Conservation (phyloP, 2,113 vertebrate genomes). For the Leucosticte australis region DNA sequence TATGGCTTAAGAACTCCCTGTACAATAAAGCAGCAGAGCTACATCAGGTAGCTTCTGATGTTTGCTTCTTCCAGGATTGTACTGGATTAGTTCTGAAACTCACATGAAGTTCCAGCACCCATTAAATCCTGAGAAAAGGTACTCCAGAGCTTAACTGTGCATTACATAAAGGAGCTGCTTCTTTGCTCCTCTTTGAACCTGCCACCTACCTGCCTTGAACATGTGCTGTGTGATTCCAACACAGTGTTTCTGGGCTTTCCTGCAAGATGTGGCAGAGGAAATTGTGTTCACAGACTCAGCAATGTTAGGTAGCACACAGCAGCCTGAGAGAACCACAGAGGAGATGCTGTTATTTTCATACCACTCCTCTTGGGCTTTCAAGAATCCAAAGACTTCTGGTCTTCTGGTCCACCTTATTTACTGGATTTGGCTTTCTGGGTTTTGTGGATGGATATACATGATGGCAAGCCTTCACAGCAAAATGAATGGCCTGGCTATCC, state of each 20-base stretch:
- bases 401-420: not conserved
- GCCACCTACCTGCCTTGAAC: not conserved
- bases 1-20: not conserved
- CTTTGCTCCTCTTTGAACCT: not conserved
- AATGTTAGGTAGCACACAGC: not conserved
- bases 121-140: not conserved
- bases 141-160: not conserved
- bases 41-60: not conserved
- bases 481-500: not conserved
- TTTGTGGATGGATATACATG: not conserved
- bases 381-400: not conserved
- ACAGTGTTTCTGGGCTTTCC: not conserved
- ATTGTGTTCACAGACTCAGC: not conserved
- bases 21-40: not conserved
- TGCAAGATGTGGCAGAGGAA: not conserved
- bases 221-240: not conserved
- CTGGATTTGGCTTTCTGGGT: not conserved
- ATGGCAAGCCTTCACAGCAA: not conserved
- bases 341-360: not conserved
- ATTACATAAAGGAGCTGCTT: not conserved
- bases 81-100: not conserved
- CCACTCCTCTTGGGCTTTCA: not conserved
- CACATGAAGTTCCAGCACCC: not conserved
- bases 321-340: not conserved
- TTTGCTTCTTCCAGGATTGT: not conserved